Base-by-base conservation (phyloP, 2,888 invertebrate species). In the Auanema sp. region DNA sequence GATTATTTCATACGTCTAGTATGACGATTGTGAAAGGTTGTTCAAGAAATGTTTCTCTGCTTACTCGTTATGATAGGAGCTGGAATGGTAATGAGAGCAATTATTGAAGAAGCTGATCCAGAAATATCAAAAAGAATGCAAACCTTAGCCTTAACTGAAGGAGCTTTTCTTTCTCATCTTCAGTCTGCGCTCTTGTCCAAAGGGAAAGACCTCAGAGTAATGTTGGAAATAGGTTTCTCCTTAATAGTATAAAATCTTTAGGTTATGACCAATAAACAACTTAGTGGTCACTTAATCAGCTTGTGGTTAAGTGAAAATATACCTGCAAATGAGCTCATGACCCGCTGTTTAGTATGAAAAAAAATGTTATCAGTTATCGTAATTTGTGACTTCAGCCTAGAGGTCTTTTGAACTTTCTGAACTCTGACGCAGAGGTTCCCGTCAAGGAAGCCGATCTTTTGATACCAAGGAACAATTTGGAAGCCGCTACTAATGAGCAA, bases 71-170 rank as follows among this genome's bases (percentile, higher is more conserved):
- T 11, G 24, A 54, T 70, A 71, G 77, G 81, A 14, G 97, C 97
- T 0, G 97, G 98, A 0, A 87, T 98, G 59, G 92, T 98, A 54
- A 92, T 97, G 90, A 89, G 96, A 69, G 97, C 98, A 21, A 89
- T 98, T 33, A 95, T 98, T 60, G 98, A 98, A 86, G 98, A 98
- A 85, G 96, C 96, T 1, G 91, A 92, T 75, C 88, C 90, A n/a
- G 90, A 91, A 79, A 91, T 94, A 14, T 93, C 95, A 0, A 89
- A 91, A 40, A 90, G 91, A 81, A 96, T 97, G 94, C 97, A 77
- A 50, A 73, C 76, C 2, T 87, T 98, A 71, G 94, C 98, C 0
- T 86, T 99, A 58, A 93, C 93, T 2, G 97, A 99, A 86, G 97
- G 96, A 2, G 96, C 98, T 0, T 86, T 98, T 59, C 93, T 95